Evolutionary conservation across 2,888 invertebrate genomes (phyloP).

Genomic region (Xylota sylvarum): DNA sequence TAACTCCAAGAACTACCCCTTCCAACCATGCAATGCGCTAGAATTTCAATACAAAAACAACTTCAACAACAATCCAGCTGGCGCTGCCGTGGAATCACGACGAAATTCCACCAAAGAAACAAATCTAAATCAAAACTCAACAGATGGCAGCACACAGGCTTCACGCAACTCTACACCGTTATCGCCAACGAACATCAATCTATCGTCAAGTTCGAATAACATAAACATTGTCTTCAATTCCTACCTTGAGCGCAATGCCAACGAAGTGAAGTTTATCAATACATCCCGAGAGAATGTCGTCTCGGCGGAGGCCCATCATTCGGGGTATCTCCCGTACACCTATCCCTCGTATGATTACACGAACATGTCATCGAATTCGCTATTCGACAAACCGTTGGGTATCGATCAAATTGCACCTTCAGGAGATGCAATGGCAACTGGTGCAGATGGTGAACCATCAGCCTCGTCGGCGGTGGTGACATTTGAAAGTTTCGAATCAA

Average conservation of each 20-base stretch:
- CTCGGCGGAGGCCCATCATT: constrained; percentile 82
- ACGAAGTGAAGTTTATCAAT: constrained; percentile 84
- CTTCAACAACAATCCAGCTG: constrained; percentile 80
- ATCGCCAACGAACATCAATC: constrained; percentile 83
- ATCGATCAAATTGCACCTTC: constrained; percentile 82
- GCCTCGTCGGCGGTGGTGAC: constrained; percentile 77
- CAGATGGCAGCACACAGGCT: constrained; percentile 59
- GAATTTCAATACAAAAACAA: constrained; percentile 85
- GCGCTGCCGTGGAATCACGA: constrained; percentile 67
- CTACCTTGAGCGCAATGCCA: constrained; percentile 82
- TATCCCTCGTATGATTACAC: constrained; percentile 84
- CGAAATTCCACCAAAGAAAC: constrained; percentile 83
- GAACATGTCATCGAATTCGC: constrained; percentile 84
- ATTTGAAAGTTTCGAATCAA: constrained; percentile 83
- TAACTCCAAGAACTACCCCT: constrained; percentile 84
- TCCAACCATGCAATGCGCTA: constrained; percentile 83
- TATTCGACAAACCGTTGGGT: constrained; percentile 83
- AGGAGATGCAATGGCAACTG: constrained; percentile 43
- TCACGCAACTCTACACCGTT: constrained; percentile 79
- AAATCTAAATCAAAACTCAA: constrained; percentile 83
- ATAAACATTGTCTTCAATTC: constrained; percentile 84
- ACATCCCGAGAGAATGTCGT: constrained; percentile 81
- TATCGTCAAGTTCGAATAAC: constrained; percentile 84
- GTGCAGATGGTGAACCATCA: constrained; percentile 77
- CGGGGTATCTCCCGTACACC: constrained; percentile 82